A percentile compares a stretch with the other conserved stretches of the same genome.
These are phyloP conservation scores for Hybos culiciformis DNA, from an alignment of 2,888 invertebrate genomes.

Conservation along the genomic window DNA sequence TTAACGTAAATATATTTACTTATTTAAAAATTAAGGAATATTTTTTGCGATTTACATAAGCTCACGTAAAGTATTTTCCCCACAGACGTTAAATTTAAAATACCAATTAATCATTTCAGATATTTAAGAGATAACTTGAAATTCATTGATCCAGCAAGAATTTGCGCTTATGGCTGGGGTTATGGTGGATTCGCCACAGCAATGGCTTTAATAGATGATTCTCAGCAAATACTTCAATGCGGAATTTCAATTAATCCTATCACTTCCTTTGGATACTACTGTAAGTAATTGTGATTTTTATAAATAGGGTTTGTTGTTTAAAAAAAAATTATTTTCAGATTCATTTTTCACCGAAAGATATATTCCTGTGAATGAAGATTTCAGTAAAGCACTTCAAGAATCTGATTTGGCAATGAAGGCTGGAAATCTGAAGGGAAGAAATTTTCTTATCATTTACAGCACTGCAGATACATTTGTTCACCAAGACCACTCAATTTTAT, in stretches of 20 bases:
- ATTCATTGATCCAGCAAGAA: conserved; percentile 66
- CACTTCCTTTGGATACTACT: conserved; percentile 68
- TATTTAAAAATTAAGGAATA: not conserved
- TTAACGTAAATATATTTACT: conserved; percentile 39
- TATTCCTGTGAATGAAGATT: conserved; percentile 62
- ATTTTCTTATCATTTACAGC: conserved; percentile 62
- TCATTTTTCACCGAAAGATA: conserved; percentile 85
- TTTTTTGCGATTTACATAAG: too few species aligned
- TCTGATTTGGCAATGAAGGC: conserved; percentile 68
- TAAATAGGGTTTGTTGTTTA: not conserved
- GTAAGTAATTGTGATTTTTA: conserved; percentile 35
- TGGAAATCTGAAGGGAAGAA: conserved; percentile 53
- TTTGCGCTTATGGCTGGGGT: conserved; percentile 74
- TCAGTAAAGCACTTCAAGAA: conserved; percentile 55
- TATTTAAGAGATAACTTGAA: conserved; percentile 65
- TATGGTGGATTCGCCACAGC: conserved; percentile 80
- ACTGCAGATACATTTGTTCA: conserved; percentile 76
- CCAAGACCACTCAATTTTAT: conserved; percentile 72
- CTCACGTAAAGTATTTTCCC: too few species aligned
- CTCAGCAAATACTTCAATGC: conserved; percentile 64
- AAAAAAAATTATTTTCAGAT: conserved; percentile 38
- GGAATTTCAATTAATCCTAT: conserved; percentile 78
- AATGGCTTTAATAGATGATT: conserved; percentile 65
- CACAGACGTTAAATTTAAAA: too few species aligned
- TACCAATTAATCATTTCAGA: conserved; percentile 30